Percentiles rank a stretch among this genome's conserved stretches.
These are phyloP conservation scores for Nomada goodeniana DNA, from an alignment of 2,888 invertebrate species.

Conservation along the genomic window DNA sequence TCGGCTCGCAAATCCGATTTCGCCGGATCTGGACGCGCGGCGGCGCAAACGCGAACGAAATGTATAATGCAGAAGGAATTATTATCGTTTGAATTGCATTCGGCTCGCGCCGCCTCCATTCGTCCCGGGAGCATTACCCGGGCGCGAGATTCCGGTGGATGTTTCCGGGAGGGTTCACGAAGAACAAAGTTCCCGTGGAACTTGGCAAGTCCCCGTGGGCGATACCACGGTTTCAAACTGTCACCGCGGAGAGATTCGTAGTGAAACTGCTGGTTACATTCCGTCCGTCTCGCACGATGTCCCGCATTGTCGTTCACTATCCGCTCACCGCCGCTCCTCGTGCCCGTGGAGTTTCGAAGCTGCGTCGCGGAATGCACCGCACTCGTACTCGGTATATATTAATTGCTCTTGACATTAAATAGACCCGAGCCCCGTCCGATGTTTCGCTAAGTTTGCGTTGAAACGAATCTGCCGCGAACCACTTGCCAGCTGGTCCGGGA, in stretches of 20 bases:
- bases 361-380: constrained; percentile 14
- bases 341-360: constrained; percentile 34
- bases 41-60: background rate
- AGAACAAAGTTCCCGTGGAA: constrained; percentile 66
- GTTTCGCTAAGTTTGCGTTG: constrained; percentile 2
- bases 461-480: background rate
- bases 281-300: constrained; percentile 38
- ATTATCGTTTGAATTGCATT: constrained; percentile 53
- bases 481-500: background rate
- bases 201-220: constrained; percentile 64
- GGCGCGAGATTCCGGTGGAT: constrained; percentile 55
- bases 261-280: constrained; percentile 58
- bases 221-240: constrained; percentile 67
- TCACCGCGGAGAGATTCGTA: constrained; percentile 52
- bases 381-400: constrained; percentile 16
- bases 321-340: constrained; percentile 7
- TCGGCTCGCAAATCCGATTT: background rate
- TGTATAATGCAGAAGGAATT: constrained; percentile 40
- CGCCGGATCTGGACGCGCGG: background rate
- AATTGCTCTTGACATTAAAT: constrained; percentile 32
- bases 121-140: constrained; percentile 53
- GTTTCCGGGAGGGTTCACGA: constrained; percentile 61
- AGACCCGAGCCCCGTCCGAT: background rate
- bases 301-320: constrained; percentile 22
- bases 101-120: constrained; percentile 31